Conservation (phyloP, 1,140 invertebrate species). For the Anastatus disparis region DNA sequence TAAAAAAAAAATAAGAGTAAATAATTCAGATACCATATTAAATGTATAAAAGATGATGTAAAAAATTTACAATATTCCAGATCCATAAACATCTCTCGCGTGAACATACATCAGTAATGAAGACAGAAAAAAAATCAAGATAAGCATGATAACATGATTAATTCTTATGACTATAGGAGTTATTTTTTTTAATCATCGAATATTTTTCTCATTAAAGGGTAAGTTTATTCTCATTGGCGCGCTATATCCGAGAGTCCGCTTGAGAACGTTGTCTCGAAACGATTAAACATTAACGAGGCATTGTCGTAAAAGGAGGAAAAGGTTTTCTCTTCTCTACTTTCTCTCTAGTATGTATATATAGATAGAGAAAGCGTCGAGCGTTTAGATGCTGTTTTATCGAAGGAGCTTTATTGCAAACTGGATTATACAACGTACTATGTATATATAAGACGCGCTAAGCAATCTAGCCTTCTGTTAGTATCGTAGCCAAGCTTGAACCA, state of each 20-base stretch:
- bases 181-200: slow-evolving; percentile 4
- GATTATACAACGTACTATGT: slow-evolving; percentile 13
- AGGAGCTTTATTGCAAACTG: slow-evolving; percentile 8
- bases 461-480: not conserved
- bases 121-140: no score
- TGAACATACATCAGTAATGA: no score
- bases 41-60: no score
- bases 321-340: no score
- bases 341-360: no score
- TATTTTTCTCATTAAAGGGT: not conserved
- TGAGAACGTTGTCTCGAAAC: not conserved
- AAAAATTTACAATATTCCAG: no score
- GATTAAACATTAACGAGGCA: slow-evolving; percentile 26
- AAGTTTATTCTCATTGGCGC: slow-evolving; percentile 7
- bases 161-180: no score
- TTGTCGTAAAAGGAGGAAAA: slow-evolving; percentile 2
- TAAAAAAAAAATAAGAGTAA: no score
- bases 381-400: slow-evolving; percentile 21
- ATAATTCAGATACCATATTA: no score
- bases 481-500: slow-evolving; percentile 31
- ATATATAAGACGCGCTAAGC: slow-evolving; percentile 6
- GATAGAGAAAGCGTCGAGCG: not conserved
- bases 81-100: no score
- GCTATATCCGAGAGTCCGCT: not conserved
- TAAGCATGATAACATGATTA: no score